Conservation (phyloP, 53 echinoderm and acorn worm genomes). For the Stichopus horrens region DNA sequence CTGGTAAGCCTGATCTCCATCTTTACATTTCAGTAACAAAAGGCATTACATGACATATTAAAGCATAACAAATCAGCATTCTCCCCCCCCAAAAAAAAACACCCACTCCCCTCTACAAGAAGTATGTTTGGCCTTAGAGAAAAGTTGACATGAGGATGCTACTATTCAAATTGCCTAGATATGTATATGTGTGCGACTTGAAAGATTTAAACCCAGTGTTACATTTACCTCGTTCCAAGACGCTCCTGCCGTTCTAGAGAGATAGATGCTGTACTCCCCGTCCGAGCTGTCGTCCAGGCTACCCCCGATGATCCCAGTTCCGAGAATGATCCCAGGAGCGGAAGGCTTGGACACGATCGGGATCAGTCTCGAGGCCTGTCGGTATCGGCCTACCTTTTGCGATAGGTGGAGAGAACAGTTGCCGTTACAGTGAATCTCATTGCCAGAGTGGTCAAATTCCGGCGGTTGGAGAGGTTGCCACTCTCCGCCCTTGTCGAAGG, state of each 20-base stretch:
- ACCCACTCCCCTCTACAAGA: no score
- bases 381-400: constrained; percentile 73
- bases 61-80: no score
- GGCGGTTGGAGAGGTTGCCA: constrained; percentile 66
- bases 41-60: no score
- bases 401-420: constrained; percentile 78
- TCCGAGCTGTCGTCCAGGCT: constrained; percentile 37
- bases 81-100: no score
- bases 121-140: no score
- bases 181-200: no score
- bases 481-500: constrained; percentile 93
- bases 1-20: no score
- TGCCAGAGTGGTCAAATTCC: constrained; percentile 22
- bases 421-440: constrained; percentile 41
- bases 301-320: constrained; percentile 64
- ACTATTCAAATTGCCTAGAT: no score
- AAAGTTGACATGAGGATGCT: no score
- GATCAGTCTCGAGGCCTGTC: constrained; percentile 63
- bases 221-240: constrained; percentile 71
- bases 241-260: constrained; percentile 78
- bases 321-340: constrained; percentile 88
- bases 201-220: no score
- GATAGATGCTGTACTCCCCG: constrained; percentile 56
- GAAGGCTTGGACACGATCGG: constrained; percentile 91
- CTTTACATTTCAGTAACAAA: no score